Conservation (phyloP, 2,888 invertebrate species). For the Oligia strigilis region DNA sequence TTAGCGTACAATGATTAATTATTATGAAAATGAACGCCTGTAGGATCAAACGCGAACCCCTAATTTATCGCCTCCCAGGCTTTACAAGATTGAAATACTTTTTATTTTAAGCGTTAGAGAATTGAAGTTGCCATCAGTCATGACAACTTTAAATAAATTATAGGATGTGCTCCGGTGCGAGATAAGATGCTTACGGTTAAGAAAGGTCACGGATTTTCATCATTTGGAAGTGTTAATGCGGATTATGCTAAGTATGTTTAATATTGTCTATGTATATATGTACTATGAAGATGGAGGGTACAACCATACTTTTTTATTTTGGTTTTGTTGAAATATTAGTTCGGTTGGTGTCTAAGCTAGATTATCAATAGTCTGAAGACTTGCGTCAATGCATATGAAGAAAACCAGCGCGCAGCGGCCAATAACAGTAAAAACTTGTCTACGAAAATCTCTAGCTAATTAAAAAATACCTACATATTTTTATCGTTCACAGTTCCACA, state of each 20-base stretch:
- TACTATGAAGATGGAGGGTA: conserved; percentile 7
- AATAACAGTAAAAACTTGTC: background rate
- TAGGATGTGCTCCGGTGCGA: conserved; percentile 30
- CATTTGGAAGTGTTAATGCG: conserved; percentile 47
- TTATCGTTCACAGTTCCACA: conserved; percentile 1
- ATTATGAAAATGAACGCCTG: conserved; percentile 66
- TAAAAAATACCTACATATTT: background rate
- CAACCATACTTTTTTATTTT: conserved; percentile 1
- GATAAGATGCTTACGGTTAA: conserved; percentile 55
- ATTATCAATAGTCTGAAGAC: background rate
- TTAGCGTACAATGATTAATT: conserved; percentile 75
- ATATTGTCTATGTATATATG: conserved; percentile 14
- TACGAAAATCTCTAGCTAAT: background rate
- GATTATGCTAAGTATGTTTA: conserved; percentile 47
- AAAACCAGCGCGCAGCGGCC: background rate
- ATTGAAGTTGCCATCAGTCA: conserved; percentile 43
- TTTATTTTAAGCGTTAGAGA: conserved; percentile 53
- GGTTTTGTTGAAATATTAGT: background rate
- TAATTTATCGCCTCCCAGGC: conserved; percentile 60
- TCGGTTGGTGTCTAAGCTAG: background rate
- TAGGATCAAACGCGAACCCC: conserved; percentile 48
- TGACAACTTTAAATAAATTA: conserved; percentile 58
- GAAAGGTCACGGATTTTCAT: conserved; percentile 45
- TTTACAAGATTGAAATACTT: conserved; percentile 56
- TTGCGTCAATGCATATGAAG: background rate